These are phyloP conservation scores for Rattus norvegicus DNA, from an alignment of 2,113 vertebrate species.

Conservation along the genomic window DNA sequence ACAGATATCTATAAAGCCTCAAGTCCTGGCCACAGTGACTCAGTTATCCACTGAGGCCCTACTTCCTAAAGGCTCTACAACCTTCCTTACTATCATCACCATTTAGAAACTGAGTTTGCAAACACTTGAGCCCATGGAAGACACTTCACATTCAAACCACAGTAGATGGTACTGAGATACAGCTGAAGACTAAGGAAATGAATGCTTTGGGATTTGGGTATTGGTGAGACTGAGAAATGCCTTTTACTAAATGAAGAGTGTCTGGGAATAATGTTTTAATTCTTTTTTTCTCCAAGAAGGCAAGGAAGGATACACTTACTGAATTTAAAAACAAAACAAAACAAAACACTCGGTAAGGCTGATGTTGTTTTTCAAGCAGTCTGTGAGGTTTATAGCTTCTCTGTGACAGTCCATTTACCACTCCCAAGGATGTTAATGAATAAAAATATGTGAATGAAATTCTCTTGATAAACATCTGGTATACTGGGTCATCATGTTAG, in stretches of 20 bases:
- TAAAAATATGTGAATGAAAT: constrained; percentile 7
- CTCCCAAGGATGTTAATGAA: neutral
- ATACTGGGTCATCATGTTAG: neutral
- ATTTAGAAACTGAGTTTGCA: neutral
- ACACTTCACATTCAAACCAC: neutral
- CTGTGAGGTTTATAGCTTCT: neutral
- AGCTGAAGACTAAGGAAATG: neutral
- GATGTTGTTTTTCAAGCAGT: neutral
- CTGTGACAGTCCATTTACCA: neutral
- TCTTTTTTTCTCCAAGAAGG: neutral
- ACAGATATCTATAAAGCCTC: neutral
- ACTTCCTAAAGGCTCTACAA: neutral
- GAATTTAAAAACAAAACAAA: neutral
- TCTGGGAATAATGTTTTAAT: neutral
- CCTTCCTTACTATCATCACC: neutral
- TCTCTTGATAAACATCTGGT: neutral
- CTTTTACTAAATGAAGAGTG: neutral
- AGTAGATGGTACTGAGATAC: neutral
- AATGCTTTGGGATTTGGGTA: neutral
- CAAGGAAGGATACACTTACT: neutral
- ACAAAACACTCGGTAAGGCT: neutral
- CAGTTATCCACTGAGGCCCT: neutral
- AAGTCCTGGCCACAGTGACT: neutral
- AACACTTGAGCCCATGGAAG: neutral
- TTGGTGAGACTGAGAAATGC: neutral